Evolutionary conservation across 2,888 invertebrate species (phyloP).

Genomic region (Macrophya alboannulata): DNA sequence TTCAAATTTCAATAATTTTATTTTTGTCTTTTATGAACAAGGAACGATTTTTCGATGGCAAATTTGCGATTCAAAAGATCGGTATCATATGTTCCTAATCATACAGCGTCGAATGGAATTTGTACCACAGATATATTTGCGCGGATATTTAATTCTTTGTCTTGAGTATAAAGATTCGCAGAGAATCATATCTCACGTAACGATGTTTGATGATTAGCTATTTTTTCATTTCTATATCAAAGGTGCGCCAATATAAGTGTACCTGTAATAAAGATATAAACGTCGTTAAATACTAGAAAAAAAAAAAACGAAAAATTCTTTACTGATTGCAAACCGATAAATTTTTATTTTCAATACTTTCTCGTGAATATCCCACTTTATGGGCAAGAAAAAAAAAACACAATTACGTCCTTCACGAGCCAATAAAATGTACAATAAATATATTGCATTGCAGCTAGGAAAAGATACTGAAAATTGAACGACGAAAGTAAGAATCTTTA

Average conservation of each 20-base stretch:
- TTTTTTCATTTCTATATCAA: neutral
- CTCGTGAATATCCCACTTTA: neutral
- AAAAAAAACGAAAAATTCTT: neutral
- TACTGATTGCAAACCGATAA: neutral
- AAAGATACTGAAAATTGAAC: neutral
- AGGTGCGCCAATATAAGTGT: neutral
- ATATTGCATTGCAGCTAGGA: neutral
- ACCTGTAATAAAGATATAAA: slow-evolving; percentile 11
- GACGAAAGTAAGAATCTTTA: neutral
- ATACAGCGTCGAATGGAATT: too few species aligned
- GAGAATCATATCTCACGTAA: neutral
- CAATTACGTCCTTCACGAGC: neutral
- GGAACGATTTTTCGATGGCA: neutral
- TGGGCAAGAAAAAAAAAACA: neutral
- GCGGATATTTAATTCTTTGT: neutral
- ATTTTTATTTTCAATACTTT: neutral
- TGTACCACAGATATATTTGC: neutral
- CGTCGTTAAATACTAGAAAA: neutral
- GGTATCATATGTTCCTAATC: neutral
- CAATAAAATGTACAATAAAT: neutral
- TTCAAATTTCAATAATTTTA: neutral
- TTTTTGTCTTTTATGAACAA: neutral
- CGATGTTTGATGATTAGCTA: neutral
- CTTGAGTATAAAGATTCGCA: neutral
- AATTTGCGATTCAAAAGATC: neutral